Conservation (phyloP, 2,797 vertebrate genomes). For the Ciconia nigra region DNA sequence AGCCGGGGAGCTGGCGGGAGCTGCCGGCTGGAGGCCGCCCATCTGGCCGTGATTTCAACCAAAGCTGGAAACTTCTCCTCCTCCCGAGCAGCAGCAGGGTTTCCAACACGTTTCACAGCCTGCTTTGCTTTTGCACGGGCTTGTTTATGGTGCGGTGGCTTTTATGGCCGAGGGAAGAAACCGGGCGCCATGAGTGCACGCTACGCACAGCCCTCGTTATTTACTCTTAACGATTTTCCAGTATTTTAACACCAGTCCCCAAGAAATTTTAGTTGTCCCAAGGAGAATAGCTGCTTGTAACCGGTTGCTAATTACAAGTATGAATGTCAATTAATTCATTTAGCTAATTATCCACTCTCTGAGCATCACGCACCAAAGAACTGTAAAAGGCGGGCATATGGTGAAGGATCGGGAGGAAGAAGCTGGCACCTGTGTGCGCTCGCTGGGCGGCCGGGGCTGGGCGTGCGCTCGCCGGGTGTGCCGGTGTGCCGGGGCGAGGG, state of each 20-base stretch:
- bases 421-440: background rate
- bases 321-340: constrained; percentile 82
- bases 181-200: background rate
- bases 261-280: constrained; percentile 73
- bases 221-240: constrained; percentile 46
- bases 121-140: constrained; percentile 20
- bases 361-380: constrained; percentile 76
- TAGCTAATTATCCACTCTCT: constrained; percentile 79
- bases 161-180: background rate
- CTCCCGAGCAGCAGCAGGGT: background rate
- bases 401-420: constrained; percentile 40
- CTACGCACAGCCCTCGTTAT: background rate
- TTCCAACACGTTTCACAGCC: constrained; percentile 6
- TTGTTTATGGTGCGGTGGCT: background rate
- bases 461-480: background rate
- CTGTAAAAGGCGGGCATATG: constrained; percentile 77
- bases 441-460: background rate
- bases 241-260: constrained; percentile 67
- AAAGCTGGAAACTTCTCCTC: constrained; percentile 41
- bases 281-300: constrained; percentile 78
- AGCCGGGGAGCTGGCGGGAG: background rate
- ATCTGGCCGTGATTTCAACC: constrained; percentile 32
- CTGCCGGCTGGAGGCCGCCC: constrained; percentile 33
- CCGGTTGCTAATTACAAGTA: constrained; percentile 77
- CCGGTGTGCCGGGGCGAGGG: background rate